Conservation (phyloP, 2,797 vertebrate genomes). For the Clamator glandarius region DNA sequence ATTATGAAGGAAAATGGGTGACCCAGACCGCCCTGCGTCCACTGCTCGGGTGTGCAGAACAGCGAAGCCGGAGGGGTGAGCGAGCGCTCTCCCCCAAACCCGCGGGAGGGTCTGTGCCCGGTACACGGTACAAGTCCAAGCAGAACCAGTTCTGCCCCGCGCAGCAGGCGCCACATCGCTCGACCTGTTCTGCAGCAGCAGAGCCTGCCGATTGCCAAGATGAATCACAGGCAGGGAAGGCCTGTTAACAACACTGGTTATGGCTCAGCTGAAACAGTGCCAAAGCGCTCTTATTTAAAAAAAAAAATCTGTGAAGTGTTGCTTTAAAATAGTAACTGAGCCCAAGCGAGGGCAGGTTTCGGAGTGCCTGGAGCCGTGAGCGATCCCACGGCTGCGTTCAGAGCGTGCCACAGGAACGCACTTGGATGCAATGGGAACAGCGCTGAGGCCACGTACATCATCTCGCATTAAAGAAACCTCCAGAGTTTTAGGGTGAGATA, state of each 20-base stretch:
- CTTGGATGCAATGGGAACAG: not conserved
- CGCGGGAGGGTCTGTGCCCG: not conserved
- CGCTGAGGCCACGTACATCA: accelerated
- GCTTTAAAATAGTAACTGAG: not conserved
- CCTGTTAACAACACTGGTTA: not conserved
- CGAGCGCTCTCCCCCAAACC: not conserved
- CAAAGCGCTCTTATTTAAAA: not conserved
- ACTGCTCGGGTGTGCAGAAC: accelerated
- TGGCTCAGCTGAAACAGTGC: not conserved
- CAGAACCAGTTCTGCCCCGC: slow-evolving; percentile 27
- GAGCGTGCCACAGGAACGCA: not conserved
- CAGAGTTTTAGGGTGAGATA: accelerated
- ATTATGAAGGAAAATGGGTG: not conserved
- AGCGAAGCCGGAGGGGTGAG: not conserved
- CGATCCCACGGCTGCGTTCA: not conserved
- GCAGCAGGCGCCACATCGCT: not conserved
- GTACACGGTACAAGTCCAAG: not conserved
- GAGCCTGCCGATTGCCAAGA: not conserved
- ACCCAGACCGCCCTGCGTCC: accelerated
- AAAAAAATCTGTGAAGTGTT: not conserved
- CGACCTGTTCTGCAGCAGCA: slow-evolving; percentile 44
- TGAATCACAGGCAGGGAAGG: not conserved
- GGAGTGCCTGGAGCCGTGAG: not conserved
- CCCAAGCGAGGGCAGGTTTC: not conserved
- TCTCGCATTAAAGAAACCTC: not conserved